Evolutionary conservation across 2,888 invertebrate species (phyloP).

Genomic region (Lepidonotus clava): DNA sequence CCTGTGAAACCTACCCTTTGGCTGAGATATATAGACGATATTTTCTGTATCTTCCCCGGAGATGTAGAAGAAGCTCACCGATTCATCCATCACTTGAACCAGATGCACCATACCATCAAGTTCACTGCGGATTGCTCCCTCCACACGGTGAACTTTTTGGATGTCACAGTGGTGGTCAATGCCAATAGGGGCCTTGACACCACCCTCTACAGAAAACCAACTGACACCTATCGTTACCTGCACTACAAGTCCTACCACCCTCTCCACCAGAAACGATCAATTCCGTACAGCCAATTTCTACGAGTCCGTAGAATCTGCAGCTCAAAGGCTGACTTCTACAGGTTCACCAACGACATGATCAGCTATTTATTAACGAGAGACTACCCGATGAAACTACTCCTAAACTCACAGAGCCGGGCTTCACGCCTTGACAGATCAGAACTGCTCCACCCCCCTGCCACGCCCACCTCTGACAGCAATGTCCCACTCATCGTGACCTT

Average conservation of each 20-base stretch:
- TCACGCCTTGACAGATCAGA: too few relatives aligned
- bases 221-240: conserved; percentile 10
- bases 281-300: not conserved
- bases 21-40: not conserved
- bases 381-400: too few relatives aligned
- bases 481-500: too few relatives aligned
- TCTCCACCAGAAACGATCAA: not conserved
- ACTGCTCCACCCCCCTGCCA: too few relatives aligned
- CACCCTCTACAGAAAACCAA: not conserved
- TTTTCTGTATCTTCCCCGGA: not conserved
- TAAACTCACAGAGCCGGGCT: too few relatives aligned
- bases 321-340: too few relatives aligned
- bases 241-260: conserved; percentile 6
- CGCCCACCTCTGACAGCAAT: too few relatives aligned
- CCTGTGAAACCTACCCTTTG: not conserved
- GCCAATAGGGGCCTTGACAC: not conserved
- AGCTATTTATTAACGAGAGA: too few relatives aligned
- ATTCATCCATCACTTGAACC: not conserved
- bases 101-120: not conserved
- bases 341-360: too few relatives aligned
- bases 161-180: not conserved
- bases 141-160: not conserved
- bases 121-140: not conserved
- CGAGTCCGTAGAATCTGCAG: too few relatives aligned
- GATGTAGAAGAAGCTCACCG: not conserved